phyloP scores from a whole-genome alignment of 2,113 vertebrate genomes.

The Myxocyprinus asiaticus region DNA sequence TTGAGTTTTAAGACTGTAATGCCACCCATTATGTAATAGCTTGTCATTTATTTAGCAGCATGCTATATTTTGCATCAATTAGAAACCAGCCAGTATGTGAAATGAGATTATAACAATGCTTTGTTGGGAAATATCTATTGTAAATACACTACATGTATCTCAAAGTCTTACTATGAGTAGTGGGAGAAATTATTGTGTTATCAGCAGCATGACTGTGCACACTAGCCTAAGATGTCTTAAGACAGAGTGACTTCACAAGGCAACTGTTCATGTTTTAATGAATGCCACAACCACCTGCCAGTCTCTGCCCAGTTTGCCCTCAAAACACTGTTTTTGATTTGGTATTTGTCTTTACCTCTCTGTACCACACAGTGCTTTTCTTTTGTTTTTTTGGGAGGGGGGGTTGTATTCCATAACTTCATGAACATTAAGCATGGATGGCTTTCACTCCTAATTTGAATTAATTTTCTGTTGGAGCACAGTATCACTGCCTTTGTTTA shows the following conservation, averaged over 20 bases:
- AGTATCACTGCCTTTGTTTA: slow-evolving; percentile 37
- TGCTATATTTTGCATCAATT: no score
- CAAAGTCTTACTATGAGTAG: slow-evolving; percentile 17
- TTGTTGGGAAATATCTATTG: not conserved
- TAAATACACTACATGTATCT: slow-evolving; percentile 12
- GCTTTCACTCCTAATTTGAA: not conserved
- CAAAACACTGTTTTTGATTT: no score
- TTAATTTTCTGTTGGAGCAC: slow-evolving; percentile 2
- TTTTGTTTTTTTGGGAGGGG: slow-evolving; percentile 24
- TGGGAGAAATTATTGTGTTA: slow-evolving; percentile 45
- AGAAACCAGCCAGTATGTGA: not conserved
- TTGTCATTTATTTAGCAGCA: not conserved
- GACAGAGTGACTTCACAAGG: slow-evolving; percentile 21
- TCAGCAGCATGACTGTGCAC: slow-evolving; percentile 22
- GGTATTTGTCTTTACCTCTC: not conserved
- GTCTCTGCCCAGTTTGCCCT: not conserved
- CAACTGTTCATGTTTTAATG: slow-evolving; percentile 59
- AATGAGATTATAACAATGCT: not conserved
- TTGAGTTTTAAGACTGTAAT: no score
- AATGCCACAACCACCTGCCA: slow-evolving; percentile 38
- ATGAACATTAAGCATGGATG: not conserved
- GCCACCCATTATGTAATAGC: not conserved
- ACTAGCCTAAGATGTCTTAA: slow-evolving; percentile 32
- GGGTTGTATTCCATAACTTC: not conserved
- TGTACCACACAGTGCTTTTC: not conserved